Evolutionary conservation across 2,888 invertebrate genomes (phyloP).

Genomic region (Cabera pusaria): DNA sequence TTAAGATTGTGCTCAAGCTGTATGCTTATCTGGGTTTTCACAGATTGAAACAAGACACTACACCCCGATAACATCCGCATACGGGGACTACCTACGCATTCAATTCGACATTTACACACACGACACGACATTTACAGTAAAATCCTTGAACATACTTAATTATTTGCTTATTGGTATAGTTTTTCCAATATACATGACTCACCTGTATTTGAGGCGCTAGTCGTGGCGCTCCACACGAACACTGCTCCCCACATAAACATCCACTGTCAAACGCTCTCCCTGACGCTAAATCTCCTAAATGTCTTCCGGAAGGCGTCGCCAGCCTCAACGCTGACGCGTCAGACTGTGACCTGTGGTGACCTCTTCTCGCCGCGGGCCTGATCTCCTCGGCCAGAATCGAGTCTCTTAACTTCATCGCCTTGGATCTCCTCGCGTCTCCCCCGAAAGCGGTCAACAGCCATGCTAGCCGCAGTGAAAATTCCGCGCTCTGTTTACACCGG

Average conservation of each 20-base stretch:
- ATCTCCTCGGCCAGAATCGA: slow-evolving; percentile 75
- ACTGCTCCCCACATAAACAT: slow-evolving; percentile 94
- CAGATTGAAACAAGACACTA: no score
- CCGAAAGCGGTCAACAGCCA: slow-evolving; percentile 98
- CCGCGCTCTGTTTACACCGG: slow-evolving; percentile 94
- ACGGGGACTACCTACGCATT: no score
- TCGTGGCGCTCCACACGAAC: slow-evolving; percentile 81
- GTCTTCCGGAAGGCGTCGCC: slow-evolving; percentile 84
- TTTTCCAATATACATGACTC: no score
- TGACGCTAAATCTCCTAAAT: slow-evolving; percentile 95
- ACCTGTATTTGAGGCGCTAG: slow-evolving; percentile 77
- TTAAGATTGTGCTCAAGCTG: no score
- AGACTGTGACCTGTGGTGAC: slow-evolving; percentile 88
- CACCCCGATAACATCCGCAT: no score
- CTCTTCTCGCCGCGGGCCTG: slow-evolving; percentile 69
- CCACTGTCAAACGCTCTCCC: slow-evolving; percentile 98
- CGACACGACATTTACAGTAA: no score
- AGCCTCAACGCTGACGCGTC: slow-evolving; percentile 89
- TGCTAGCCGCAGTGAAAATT: slow-evolving; percentile 97
- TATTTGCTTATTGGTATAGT: no score
- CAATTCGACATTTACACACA: no score
- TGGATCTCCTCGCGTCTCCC: slow-evolving; percentile 80
- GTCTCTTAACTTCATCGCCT: slow-evolving; percentile 68
- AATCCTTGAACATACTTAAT: no score
- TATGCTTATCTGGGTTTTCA: no score